Base-by-base conservation (phyloP, 2,888 invertebrate genomes). In the Philopedon plagiatum region DNA sequence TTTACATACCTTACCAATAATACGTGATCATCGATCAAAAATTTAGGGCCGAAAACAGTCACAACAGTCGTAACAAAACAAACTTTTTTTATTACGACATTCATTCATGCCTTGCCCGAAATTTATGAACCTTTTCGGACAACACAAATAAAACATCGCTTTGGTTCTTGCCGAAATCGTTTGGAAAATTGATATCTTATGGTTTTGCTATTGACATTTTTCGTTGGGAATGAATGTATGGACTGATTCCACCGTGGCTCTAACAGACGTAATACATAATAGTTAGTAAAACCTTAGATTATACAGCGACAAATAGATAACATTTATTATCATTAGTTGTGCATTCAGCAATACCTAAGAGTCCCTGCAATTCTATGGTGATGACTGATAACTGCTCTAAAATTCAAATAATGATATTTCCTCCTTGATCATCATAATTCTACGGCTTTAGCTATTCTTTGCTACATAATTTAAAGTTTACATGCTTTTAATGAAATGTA, bases 101-200 rank as follows among this genome's bases (percentile, higher is more conserved):
- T 58, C 58, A 58, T 58, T 58, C 58, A 58, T 58, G 23, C 26
- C 58, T 41, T 15, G 58, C 23, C 41, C 18, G 9, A 58, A 58
- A 58, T 58, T 58, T 58, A 58, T 58, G 58, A 58, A 58, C 41
- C 58, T 41, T 26, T 13, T 13, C 13, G 58, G 58, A 58, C 41
- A 58, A 41, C 34, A 58, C 58, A 58, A 58, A 58, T 41, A 26
- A 39, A 58, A 34, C 23, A 58, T 21, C 58, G 23, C 58, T 58
- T 58, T 58, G 58, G 39, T 58, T 58, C 58, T 39, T 26, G 58
- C 58, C 58, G 58, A 58, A 58, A 58, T 41, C 39, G 26, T 39
- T 58, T 41, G 15, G 58, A 23, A 58, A 58, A 58, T n/a, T 58
- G 39, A 58, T 58, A 58, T 41, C 39, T 58, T 58, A 13, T 13